Conservation (phyloP, 2,113 vertebrate species). For the Aplodontia rufa region DNA sequence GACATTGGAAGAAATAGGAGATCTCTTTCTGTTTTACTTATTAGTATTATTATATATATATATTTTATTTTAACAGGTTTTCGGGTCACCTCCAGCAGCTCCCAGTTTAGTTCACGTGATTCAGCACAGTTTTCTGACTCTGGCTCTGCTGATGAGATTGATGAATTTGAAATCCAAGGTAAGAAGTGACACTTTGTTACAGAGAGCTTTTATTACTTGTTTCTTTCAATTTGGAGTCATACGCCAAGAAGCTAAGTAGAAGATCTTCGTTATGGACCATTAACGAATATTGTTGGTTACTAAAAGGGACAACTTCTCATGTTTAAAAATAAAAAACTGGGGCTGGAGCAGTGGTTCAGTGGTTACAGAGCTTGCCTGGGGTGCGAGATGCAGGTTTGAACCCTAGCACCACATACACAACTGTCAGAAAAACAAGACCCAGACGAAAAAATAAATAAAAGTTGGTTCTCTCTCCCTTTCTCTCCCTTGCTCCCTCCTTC, state of each 20-base stretch:
- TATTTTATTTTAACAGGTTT: conserved; percentile 82
- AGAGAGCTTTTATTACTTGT: background rate
- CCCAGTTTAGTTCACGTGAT: conserved; percentile 92
- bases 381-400: no score
- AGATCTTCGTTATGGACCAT: background rate
- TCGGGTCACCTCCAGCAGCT: conserved; percentile 91
- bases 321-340: background rate
- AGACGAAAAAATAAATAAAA: no score
- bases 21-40: background rate
- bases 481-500: no score
- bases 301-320: background rate
- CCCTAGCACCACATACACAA: background rate
- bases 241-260: background rate
- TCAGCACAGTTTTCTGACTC: conserved; percentile 92
- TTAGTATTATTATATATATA: background rate
- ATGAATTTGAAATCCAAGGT: conserved; percentile 94
- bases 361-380: no score
- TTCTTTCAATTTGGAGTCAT: conserved; percentile 2
- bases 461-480: no score
- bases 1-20: background rate
- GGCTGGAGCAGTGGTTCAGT: no score
- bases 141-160: conserved; percentile 91
- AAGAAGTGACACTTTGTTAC: conserved; percentile 63
- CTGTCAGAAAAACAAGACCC: no score
- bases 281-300: background rate